phyloP scores from a whole-genome alignment of 2,888 invertebrate species.

The Thelaira solivaga region DNA sequence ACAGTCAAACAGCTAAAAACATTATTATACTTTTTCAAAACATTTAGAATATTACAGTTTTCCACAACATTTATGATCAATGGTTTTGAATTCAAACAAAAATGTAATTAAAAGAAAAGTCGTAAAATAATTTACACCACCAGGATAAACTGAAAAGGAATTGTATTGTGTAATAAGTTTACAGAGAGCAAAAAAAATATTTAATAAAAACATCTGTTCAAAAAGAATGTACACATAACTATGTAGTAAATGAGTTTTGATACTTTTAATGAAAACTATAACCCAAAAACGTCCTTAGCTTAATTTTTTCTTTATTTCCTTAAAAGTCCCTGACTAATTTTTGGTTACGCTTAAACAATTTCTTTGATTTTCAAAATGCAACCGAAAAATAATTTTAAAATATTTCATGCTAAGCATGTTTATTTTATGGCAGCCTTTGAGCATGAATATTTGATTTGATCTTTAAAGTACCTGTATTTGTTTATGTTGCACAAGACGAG shows the following conservation, averaged over 20 bases:
- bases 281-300: not conserved
- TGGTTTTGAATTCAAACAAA: conserved; percentile 28
- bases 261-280: conserved; percentile 4
- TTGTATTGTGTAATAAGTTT: not conserved
- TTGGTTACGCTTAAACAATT: conserved; percentile 45
- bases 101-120: conserved; percentile 12
- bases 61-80: conserved; percentile 52
- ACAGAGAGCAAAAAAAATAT: not conserved
- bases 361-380: not conserved
- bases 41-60: conserved; percentile 44
- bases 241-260: conserved; percentile 17
- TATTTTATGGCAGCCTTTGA: conserved; percentile 27
- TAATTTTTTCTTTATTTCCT: not conserved
- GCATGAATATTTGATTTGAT: conserved; percentile 1
- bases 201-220: not conserved
- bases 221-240: not conserved
- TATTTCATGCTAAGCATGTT: not conserved
- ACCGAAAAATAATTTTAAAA: not conserved
- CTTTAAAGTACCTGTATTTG: conserved; percentile 34
- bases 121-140: conserved; percentile 18
- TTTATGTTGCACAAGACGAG: too few species aligned
- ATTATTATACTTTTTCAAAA: conserved; percentile 35
- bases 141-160: not conserved
- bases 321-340: conserved; percentile 43
- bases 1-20: not conserved